These are phyloP conservation scores for Pygoscelis antarcticus DNA, from an alignment of 2,113 vertebrate species.

Conservation along the genomic window DNA sequence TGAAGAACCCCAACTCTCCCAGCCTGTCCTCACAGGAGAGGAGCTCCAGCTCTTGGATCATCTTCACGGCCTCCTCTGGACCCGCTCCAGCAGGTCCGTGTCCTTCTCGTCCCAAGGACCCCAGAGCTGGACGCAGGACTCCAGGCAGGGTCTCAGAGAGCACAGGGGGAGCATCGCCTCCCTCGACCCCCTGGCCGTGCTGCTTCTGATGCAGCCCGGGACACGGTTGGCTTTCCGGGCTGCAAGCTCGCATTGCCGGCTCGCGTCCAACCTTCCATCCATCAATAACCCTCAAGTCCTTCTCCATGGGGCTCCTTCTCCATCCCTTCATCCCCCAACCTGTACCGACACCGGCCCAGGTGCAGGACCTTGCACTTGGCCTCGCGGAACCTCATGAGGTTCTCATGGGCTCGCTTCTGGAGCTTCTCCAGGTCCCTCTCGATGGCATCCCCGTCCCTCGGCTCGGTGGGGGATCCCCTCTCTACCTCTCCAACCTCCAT, in stretches of 20 bases:
- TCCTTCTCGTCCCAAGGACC: neutral
- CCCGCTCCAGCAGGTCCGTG: no score
- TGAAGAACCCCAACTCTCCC: neutral
- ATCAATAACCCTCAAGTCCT: neutral
- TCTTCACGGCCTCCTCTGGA: neutral
- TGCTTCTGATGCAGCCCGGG: neutral
- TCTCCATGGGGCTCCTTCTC: neutral
- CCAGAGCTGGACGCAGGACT: neutral
- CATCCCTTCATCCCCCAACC: rapidly evolving
- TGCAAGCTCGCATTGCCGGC: neutral
- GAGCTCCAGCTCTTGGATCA: neutral
- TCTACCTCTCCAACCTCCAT: neutral
- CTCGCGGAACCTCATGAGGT: neutral
- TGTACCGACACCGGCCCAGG: no score
- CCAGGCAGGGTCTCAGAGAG: neutral
- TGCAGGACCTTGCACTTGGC: neutral
- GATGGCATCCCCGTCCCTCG: no score
- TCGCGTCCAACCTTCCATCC: neutral
- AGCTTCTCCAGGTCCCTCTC: neutral
- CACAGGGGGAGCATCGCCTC: neutral
- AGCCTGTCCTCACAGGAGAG: neutral
- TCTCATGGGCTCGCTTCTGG: no score
- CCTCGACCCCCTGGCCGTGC: neutral
- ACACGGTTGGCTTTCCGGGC: neutral
- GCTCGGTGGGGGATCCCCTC: neutral